Percentiles rank a stretch among this genome's conserved stretches.
These are phyloP conservation scores for Eurytoma adleriae DNA, from an alignment of 2,888 invertebrate genomes.

Conservation along the genomic window DNA sequence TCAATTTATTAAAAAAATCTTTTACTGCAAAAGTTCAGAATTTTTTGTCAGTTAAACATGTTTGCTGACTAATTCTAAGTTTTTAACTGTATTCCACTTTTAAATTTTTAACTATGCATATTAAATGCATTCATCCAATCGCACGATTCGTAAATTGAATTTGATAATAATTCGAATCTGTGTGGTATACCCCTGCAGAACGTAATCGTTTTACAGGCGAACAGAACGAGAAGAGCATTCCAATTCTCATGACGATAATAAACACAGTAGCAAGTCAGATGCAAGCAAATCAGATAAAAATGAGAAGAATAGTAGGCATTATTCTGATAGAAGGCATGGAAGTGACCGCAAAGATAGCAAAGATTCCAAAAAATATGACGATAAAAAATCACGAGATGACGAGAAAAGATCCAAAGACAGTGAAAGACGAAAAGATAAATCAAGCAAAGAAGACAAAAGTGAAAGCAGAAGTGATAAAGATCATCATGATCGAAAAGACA, in stretches of 20 bases:
- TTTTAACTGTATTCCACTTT: slow-evolving; percentile 35
- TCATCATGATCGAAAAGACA: slow-evolving; percentile 68
- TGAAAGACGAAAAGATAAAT: slow-evolving; percentile 67
- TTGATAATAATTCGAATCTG: slow-evolving; percentile 75
- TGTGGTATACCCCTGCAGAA: slow-evolving; percentile 76
- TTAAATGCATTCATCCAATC: slow-evolving; percentile 51
- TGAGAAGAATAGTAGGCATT: slow-evolving; percentile 65
- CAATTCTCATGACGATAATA: slow-evolving; percentile 68
- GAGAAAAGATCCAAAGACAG: slow-evolving; percentile 68
- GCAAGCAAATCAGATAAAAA: slow-evolving; percentile 62
- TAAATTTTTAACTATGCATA: slow-evolving; percentile 40
- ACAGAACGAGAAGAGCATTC: slow-evolving; percentile 69
- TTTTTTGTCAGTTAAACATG: no score
- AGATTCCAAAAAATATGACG: slow-evolving; percentile 68
- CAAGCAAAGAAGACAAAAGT: slow-evolving; percentile 65
- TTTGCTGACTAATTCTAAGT: background rate
- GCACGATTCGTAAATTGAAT: slow-evolving; percentile 61
- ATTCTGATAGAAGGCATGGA: slow-evolving; percentile 59
- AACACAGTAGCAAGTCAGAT: slow-evolving; percentile 64
- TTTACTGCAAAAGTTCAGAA: background rate
- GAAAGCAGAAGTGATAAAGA: slow-evolving; percentile 67
- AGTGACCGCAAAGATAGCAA: slow-evolving; percentile 66
- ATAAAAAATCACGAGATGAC: slow-evolving; percentile 66
- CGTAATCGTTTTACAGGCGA: slow-evolving; percentile 76
- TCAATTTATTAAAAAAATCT: no score